Conservation (phyloP, 2,888 invertebrate genomes). For the Agonopterix arenella region DNA sequence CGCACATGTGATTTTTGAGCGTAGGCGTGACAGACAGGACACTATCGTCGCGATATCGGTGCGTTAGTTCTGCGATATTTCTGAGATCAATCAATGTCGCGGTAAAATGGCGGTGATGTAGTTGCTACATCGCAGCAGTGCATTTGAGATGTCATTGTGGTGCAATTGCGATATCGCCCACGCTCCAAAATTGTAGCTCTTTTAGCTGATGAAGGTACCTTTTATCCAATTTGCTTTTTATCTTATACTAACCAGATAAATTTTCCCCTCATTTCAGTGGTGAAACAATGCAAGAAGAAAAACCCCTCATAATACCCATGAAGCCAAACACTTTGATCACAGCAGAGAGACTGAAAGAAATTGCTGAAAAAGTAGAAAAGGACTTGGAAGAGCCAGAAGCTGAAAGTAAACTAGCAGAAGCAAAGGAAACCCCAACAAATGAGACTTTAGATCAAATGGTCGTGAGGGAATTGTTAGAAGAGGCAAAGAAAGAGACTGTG, state of each 20-base stretch:
- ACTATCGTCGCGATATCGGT: no score
- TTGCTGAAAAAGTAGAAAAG: constrained; percentile 67
- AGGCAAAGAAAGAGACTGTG: constrained; percentile 57
- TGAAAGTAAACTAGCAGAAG: constrained; percentile 26
- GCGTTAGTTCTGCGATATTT: no score
- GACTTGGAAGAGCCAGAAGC: constrained; percentile 70
- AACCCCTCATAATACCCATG: constrained; percentile 82
- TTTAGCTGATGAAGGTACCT: no score
- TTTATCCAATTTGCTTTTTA: not conserved
- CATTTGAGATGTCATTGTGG: no score
- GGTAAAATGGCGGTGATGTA: no score
- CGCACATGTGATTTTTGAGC: no score
- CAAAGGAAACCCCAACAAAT: constrained; percentile 29
- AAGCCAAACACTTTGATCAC: constrained; percentile 74
- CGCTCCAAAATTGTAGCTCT: no score
- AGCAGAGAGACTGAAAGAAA: constrained; percentile 60
- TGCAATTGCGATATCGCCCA: no score
- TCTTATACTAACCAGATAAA: no score
- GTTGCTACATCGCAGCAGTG: no score
- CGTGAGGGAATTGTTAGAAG: constrained; percentile 82
- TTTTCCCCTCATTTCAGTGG: constrained; percentile 52
- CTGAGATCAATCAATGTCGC: no score
- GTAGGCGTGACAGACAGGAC: no score
- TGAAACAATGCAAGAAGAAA: constrained; percentile 65
- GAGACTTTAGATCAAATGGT: constrained; percentile 81